Evolutionary conservation across 2,888 invertebrate genomes (phyloP), one percentile per base, ranked within the genome.

Genomic region (Euspilapteryx auroguttella): DNA sequence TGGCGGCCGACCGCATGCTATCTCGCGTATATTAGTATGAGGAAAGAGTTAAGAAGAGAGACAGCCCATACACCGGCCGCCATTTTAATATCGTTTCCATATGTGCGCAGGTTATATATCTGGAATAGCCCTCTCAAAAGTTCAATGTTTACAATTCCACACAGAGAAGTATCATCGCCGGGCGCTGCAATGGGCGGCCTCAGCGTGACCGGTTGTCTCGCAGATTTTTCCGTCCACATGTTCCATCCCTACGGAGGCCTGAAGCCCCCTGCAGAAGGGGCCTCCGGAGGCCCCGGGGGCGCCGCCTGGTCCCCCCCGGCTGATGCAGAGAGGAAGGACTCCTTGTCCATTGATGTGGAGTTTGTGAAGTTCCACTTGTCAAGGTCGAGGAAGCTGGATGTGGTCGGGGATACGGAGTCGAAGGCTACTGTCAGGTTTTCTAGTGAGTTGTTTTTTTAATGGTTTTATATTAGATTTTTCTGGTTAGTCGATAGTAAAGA

Each of bases 221-320:
- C 95, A 0, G 96, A 97, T 65, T 99, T 99, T 71, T 95, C 94
- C 2, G 89, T 99, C 3, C 96, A 94, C 64, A 94, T 99, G 48
- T 99, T 97, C 75, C 98, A 98, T 73, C 98, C 98, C 0, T 99
- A 97, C 55, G 96, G 96, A 5, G 89, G 89, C 27, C 94, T 94
- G 61, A 93, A 93, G 61, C 81, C 88, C 28, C 86, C 87, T 46
- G 87, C 87, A 53, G 87, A 87, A 53, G n/a, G n/a, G n/a, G n/a
- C n/a, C n/a, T n/a, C n/a, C n/a, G n/a, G n/a, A n/a, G n/a, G n/a
- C n/a, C n/a, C n/a, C n/a, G n/a, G n/a, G n/a, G n/a, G n/a, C n/a
- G 85, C 89, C 0, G 91, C 91, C 54, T 91, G 91, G 83, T 90
- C 91, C 0, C 92, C 92, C 0, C 68, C 91, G 3, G 85, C 89